Evolutionary conservation across 2,888 invertebrate genomes (phyloP).

Genomic region (Eupithecia pulchellata): DNA sequence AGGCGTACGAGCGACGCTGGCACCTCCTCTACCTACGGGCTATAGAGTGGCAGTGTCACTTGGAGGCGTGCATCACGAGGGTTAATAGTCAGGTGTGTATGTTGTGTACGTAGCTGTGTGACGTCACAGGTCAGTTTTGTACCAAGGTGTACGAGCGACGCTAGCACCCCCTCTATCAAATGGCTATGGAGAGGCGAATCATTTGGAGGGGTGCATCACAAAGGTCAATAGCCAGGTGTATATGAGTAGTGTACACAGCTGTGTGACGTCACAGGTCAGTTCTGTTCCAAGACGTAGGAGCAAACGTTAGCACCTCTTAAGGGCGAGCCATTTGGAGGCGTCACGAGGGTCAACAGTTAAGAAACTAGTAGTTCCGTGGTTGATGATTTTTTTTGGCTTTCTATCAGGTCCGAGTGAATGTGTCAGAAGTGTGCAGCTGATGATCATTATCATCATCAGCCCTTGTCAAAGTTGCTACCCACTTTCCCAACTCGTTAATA

Average conservation of each 20-base stretch:
- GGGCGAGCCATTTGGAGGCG: not conserved
- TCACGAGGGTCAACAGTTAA: not conserved
- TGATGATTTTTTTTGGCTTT: not conserved
- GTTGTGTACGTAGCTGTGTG: not conserved
- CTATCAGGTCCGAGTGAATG: not conserved
- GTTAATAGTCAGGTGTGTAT: conserved; percentile 83
- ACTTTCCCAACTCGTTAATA: too few relatives aligned
- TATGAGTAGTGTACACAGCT: not conserved
- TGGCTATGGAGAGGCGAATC: not conserved
- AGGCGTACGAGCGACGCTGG: conserved; percentile 94
- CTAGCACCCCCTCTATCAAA: conserved; percentile 89
- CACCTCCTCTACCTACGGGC: conserved; percentile 95
- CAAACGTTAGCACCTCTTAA: too few relatives aligned
- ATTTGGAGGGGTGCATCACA: not conserved
- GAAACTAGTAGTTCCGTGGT: not conserved
- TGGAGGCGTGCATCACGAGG: conserved; percentile 91
- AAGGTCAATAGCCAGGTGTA: not conserved
- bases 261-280: not conserved
- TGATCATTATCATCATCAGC: not conserved
- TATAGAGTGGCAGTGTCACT: conserved; percentile 96
- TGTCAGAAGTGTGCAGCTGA: not conserved
- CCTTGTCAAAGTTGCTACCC: too few relatives aligned
- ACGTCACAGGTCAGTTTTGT: not conserved
- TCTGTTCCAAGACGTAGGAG: not conserved
- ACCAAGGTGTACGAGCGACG: conserved; percentile 84